phyloP scores from a whole-genome alignment of 2,888 invertebrate species.

The Cephus nigrinus region DNA sequence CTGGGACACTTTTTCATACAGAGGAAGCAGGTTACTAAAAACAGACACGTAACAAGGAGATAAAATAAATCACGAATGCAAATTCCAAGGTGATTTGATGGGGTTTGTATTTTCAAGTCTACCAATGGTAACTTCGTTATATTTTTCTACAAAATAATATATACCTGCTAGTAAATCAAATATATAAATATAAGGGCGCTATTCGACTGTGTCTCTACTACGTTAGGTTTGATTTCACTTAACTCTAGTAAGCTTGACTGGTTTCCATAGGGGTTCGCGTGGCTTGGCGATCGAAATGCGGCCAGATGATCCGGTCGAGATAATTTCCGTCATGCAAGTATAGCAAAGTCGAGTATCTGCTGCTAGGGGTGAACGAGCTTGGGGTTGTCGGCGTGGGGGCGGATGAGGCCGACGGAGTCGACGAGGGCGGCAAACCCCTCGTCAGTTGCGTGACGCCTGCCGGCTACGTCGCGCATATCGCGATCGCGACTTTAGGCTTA shows the following conservation, averaged over 20 bases:
- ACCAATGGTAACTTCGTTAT: too few species aligned
- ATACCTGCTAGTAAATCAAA: background rate
- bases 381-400: constrained; percentile 23
- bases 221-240: background rate
- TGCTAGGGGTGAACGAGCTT: constrained; percentile 16
- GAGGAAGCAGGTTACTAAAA: background rate
- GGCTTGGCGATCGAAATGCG: background rate
- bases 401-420: constrained; percentile 32
- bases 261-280: background rate
- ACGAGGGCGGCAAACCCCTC: constrained; percentile 48
- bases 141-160: background rate
- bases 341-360: constrained; percentile 1
- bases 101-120: background rate
- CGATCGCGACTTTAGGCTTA: background rate
- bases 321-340: constrained; percentile 2
- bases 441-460: constrained; percentile 53
- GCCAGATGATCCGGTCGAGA: constrained; percentile 3
- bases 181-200: background rate
- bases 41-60: background rate
- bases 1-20: background rate
- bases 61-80: background rate
- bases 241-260: background rate
- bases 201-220: background rate
- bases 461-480: constrained; percentile 40
- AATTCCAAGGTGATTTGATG: background rate